A percentile compares a stretch with the other conserved stretches of the same genome.
phyloP scores from a whole-genome alignment of 2,888 invertebrate species.

The Ectemnius lituratus region DNA sequence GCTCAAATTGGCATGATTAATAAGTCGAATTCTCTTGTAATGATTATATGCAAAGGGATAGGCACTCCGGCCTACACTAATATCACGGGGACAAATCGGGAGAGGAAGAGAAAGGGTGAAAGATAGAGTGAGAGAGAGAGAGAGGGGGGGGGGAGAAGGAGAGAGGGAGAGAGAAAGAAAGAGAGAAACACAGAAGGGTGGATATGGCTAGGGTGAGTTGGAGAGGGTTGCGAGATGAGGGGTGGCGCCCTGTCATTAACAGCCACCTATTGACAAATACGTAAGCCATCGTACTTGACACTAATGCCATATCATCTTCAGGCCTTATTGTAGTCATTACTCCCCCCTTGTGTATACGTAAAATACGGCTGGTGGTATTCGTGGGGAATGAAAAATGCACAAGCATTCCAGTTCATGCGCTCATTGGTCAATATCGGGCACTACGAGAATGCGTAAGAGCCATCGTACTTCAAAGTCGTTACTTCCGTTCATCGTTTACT shows the following conservation, averaged over 20 bases:
- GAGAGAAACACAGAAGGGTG: conserved; percentile 33
- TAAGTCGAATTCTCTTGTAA: conserved; percentile 43
- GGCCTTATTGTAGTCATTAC: conserved; percentile 57
- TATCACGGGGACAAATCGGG: conserved; percentile 6
- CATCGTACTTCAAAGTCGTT: too few relatives aligned
- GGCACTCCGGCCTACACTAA: conserved; percentile 36
- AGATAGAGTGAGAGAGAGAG: conserved; percentile 15
- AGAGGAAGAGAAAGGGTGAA: neutral
- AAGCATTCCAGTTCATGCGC: neutral
- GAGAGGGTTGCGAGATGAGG: conserved; percentile 48
- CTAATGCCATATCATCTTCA: conserved; percentile 61
- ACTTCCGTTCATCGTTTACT: too few relatives aligned
- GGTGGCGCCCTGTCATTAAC: conserved; percentile 65
- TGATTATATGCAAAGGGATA: conserved; percentile 43
- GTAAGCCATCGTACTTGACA: conserved; percentile 57
- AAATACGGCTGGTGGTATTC: conserved; percentile 17
- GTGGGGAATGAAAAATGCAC: conserved; percentile 23
- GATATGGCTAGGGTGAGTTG: conserved; percentile 41
- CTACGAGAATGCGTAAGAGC: too few relatives aligned
- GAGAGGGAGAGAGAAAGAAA: conserved; percentile 7
- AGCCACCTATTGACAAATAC: conserved; percentile 67
- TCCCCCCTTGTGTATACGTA: conserved; percentile 17
- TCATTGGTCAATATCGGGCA: too few relatives aligned
- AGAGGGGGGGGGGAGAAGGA: conserved; percentile 17
- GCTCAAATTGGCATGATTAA: conserved; percentile 48